Evolutionary conservation across 2,888 invertebrate genomes (phyloP), one percentile per base, ranked within the genome.

Genomic region (Stegophylla sp.): DNA sequence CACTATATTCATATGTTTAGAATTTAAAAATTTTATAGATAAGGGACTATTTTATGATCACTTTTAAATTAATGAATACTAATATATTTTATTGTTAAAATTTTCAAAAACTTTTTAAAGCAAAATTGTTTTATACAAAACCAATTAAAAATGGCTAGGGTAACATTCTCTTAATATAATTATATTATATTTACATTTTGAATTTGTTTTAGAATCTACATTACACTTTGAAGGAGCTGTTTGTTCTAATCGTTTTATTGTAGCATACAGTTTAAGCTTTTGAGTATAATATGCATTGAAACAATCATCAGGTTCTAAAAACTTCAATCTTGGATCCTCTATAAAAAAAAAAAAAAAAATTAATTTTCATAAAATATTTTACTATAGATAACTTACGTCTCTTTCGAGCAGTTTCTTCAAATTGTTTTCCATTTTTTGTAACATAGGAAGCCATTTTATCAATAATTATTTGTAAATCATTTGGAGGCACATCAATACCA

Each of bases 391-490:
- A 73, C 79, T 66, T 45, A 85, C 85, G 92, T 85, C 94, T 95
- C 3, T 91, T 91, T 84, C 91, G 92, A 13, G 95, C 92, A 41
- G 95, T 93, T 51, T 92, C 91, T 85, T 98, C 98, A 86, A 98
- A 98, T 85, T 95, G 94, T 79, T 92, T 91, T 0, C 98, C 99
- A 87, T 98, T 98, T 84, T 96, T 95, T 0, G 95, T 94, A 0
- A 99, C 98, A 87, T 98, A 98, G 83, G 92, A 92, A 0, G 98
- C 98, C 92, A 98, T 97, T 87, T 97, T 97, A 87, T 97, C 96
- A 82, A 99, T 94, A 12, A 98, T 94, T 26, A 93, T 89, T 85
- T 93, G 92, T 0, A 94, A 88, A 84, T 95, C 95, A 5, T 92
- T 92, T 0, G 95, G 92, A 0, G 97, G 97, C 1, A 90, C 87